These are phyloP conservation scores for Ameiurus melas DNA, from an alignment of 2,113 vertebrate species.

Conservation along the genomic window DNA sequence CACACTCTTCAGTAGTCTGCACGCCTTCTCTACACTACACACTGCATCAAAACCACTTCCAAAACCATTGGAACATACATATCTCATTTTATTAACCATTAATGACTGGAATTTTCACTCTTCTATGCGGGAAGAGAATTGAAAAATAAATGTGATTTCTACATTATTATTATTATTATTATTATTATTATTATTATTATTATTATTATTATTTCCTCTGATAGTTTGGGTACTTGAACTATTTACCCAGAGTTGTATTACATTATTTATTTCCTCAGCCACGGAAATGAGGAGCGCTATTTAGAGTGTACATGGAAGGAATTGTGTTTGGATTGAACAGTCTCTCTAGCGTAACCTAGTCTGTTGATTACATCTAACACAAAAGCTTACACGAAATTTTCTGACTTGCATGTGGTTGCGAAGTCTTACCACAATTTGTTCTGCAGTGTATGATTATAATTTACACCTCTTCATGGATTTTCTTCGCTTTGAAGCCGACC, in stretches of 20 bases:
- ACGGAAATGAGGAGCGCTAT: background rate
- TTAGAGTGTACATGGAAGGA: background rate
- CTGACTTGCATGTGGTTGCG: background rate
- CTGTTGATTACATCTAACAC: background rate
- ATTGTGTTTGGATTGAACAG: background rate
- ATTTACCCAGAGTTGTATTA: background rate
- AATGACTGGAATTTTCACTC: too few species aligned
- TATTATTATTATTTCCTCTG: background rate
- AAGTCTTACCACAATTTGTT: conserved; percentile 11
- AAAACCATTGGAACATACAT: background rate
- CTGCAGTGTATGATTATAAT: background rate
- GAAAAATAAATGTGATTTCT: background rate
- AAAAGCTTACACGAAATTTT: background rate
- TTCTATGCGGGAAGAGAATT: background rate
- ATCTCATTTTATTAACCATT: background rate
- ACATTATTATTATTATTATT: background rate
- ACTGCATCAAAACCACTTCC: background rate
- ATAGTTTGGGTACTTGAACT: background rate
- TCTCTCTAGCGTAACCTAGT: background rate
- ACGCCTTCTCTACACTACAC: background rate
- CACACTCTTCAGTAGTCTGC: background rate
- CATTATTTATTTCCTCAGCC: background rate
- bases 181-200: background rate
- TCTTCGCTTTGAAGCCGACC: background rate
- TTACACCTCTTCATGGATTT: conserved; percentile 3